Base-by-base conservation (phyloP, 1,140 invertebrate genomes). In the Piezodorus guildinii region DNA sequence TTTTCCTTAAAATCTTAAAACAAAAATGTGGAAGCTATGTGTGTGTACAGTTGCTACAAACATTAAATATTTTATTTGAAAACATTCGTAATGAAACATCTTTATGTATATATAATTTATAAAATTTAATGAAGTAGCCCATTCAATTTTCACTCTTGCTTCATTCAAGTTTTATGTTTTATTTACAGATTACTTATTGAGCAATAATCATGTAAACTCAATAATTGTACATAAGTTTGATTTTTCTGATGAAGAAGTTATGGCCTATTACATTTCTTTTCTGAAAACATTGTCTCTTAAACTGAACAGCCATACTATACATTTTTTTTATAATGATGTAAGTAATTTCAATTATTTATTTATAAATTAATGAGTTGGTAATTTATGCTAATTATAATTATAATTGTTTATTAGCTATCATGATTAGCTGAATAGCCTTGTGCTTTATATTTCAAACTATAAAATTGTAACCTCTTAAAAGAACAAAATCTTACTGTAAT, bases 181-280 rank as follows among this genome's bases (percentile, higher is more conserved):
- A 63, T 68, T 87, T 87, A 66, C 79, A 98, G 95, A 99, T 87
- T 99, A 98, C 78, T 79, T 99, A 62, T 78, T 99, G 17, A 98
- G 95, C 71, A 99, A 99, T 77, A 99, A 99, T 78, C 95, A 99
- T 80, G 94, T 99, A 19, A 99, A 99, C 77, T 94, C 91, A 43
- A 99, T 99, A 72, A 99, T 99, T 73, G 91, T 96, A 45, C 96
- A 99, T 77, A 97, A 97, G 78, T 99, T 99, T 83, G 96, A 99
- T 76, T 97, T 99, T 73, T 94, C 92, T 16, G 96, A 99, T 78
- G 97, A 99, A 78, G 97, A 99, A 83, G 94, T 99, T 3, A 98
- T 99, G 94, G 96, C 96, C 6, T 99, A 99, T 75, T 99, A 99
- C 75, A 98, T 99, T 74, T 96, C 96, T 54, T 99, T 99, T 75